These are phyloP conservation scores for Rotaria socialis DNA, from an alignment of 2,888 invertebrate species.

Conservation along the genomic window DNA sequence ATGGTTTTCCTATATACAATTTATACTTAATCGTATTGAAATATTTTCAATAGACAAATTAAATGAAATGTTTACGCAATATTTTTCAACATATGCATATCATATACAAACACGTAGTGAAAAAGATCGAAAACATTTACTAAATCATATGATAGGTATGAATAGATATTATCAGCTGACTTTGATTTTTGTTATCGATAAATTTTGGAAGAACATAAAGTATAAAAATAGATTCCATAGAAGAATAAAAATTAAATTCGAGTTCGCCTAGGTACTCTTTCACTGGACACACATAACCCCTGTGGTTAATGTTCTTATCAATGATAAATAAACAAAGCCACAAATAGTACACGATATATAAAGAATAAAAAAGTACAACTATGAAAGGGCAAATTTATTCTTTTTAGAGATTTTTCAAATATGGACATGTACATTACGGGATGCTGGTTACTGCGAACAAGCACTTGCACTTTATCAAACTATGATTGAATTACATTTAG, in stretches of 20 bases:
- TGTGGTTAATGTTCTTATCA: no score
- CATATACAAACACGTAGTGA: conserved; percentile 30
- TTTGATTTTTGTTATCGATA: no score
- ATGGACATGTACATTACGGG: background rate
- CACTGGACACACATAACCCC: no score
- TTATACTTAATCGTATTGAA: conserved; percentile 27
- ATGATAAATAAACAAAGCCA: no score
- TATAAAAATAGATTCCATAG: no score
- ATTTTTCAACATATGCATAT: background rate
- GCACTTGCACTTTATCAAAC: background rate
- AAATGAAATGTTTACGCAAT: background rate
- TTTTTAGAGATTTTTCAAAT: conserved; percentile 21
- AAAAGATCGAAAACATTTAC: background rate
- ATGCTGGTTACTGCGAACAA: conserved; percentile 15
- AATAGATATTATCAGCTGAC: background rate
- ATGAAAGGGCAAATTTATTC: no score
- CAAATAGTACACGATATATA: no score
- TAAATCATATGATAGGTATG: background rate
- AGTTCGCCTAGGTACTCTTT: no score
- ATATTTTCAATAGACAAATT: conserved; percentile 1
- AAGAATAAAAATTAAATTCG: no score
- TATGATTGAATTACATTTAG: background rate
- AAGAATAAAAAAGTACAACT: no score
- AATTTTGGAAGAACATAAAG: no score
- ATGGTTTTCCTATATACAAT: conserved; percentile 33